Base-by-base conservation (phyloP, 2,113 vertebrate genomes). In the Bagarius yarrelli region DNA sequence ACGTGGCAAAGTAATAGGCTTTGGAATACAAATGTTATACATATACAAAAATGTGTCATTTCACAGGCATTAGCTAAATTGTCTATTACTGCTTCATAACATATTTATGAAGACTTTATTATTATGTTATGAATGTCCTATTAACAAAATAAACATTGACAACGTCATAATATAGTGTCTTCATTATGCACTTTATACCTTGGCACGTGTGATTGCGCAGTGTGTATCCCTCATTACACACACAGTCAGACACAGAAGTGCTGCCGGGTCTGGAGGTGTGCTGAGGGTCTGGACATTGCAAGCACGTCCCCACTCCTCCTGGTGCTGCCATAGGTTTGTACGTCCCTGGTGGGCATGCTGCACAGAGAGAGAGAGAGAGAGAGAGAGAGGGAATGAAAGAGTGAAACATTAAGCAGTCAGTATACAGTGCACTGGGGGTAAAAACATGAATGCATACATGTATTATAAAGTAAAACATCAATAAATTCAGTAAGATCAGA, bases 311-410 rank as follows among this genome's bases (percentile, higher is more conserved):
- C 75, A 94, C 88, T 77, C 97, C 96, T 85, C 98, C 98, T 3
- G 96, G 96, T 8, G 92, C 91, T 50, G 92, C 94, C 88, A 97
- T 96, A 11, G 96, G 94, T 83, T 99, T 99, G 81, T 96, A 99
- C 0, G 97, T 98, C 63, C 96, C 96, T 8, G 96, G 86, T 13
- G 97, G 96, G 85, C 97, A 99, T 21, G 95, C 97, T 99, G 88
- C 70, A 8, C n/a, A 79, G 0, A n/a, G 50, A 34, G 16, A 40
- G n/a, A 47, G 12, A 52, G 12, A n/a, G 52, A 76, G 52, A 23
- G 57, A 55, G 60, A 79, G 73, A 67, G 27, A 60, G 34, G 52
- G 53, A 60, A 8, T 60, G 47, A 60, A n/a, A 67, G 55, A 81
- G 64, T 36, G 61, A 47, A 25, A 36, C 12, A 55, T 36, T 12